Evolutionary conservation across 2,797 vertebrate genomes (phyloP).

Genomic region (Takifugu ocellatus): DNA sequence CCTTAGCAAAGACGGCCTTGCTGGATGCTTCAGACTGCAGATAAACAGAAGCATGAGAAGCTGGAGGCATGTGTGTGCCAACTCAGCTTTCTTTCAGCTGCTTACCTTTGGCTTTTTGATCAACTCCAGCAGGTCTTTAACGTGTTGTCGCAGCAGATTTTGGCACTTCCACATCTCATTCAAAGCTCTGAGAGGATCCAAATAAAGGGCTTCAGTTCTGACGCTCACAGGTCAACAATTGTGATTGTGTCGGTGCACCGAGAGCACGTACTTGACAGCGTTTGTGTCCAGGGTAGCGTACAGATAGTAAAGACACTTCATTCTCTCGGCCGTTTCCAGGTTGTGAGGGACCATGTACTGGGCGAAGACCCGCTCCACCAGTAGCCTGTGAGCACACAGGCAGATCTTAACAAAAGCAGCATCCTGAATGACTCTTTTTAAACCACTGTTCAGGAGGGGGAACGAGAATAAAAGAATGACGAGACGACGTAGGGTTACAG

Average conservation of each 20-base stretch:
- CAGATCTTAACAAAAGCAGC: background rate
- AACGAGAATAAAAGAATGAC: no score
- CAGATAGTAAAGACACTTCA: slow-evolving; percentile 98
- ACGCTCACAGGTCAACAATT: no score
- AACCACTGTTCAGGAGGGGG: no score
- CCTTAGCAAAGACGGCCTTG: slow-evolving; percentile 97
- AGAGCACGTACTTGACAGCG: slow-evolving; percentile 88
- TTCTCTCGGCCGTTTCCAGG: slow-evolving; percentile 90
- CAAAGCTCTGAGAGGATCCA: slow-evolving; percentile 79
- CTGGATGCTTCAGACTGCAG: slow-evolving; percentile 89
- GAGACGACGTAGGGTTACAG: no score
- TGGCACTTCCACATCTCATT: slow-evolving; percentile 99
- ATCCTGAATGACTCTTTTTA: no score
- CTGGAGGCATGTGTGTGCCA: rapidly evolving
- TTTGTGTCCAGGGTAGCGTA: slow-evolving; percentile 94
- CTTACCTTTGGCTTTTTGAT: slow-evolving; percentile 94
- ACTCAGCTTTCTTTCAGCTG: slow-evolving; percentile 8
- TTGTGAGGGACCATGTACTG: slow-evolving; percentile 98
- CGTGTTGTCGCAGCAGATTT: slow-evolving; percentile 90
- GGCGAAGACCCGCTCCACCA: slow-evolving; percentile 96
- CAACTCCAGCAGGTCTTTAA: slow-evolving; percentile 94
- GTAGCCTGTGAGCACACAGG: slow-evolving; percentile 73
- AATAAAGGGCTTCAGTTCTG: background rate
- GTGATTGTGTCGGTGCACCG: background rate
- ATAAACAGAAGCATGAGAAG: slow-evolving; percentile 30